Base-by-base conservation (phyloP, 2,888 invertebrate genomes). In the Zygaena filipendulae region DNA sequence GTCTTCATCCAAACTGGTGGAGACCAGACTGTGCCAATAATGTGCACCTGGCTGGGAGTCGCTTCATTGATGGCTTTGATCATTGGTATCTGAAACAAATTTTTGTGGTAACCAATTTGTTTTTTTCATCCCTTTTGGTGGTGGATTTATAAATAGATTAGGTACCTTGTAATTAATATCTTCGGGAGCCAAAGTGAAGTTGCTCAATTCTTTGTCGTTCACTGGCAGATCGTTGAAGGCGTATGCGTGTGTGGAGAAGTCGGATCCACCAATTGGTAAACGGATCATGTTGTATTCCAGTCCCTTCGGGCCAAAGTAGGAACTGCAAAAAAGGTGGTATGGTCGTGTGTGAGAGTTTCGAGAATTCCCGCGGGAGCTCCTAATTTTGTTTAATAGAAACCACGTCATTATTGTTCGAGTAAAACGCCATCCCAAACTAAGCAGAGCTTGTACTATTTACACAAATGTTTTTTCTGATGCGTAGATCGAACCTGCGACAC, bases 221-320 rank as follows among this genome's bases (percentile, higher is more conserved):
- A 53, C 49, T 1, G 74, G 67, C 1, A 42, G 21, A 33, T 85
- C 84, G 49, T 87, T 87, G 52, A 92, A 91, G 0, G 91, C 84
- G 69, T 94, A 94, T 0, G 81, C 61, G 21, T 69, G 81, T 0
- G 85, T 82, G 1, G 93, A 94, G 61, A 93, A 94, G 62, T 95
- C 95, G 27, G 84, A 82, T 4, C 92, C 91, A 1, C 86, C 93
- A 35, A 93, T 89, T 0, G 94, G 88, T 4, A 92, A 82, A 10
- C 94, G 82, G 19, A 87, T 82, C 39, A 93, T 61, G 44, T 81
- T 87, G 57, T 91, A 93, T 32, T 85, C 84, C 23, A 89, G 75
- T 3, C 94, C 94, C 25, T 64, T 52, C 4, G 58, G 43, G 9
- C 83, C 72, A 49, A 82, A 91, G 51, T 87, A 91, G 1, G 92